A percentile compares a stretch with the other conserved stretches of the same genome.
These are phyloP conservation scores for Pygmarrhopalites habei DNA, from an alignment of 1,140 invertebrate genomes.

Conservation along the genomic window DNA sequence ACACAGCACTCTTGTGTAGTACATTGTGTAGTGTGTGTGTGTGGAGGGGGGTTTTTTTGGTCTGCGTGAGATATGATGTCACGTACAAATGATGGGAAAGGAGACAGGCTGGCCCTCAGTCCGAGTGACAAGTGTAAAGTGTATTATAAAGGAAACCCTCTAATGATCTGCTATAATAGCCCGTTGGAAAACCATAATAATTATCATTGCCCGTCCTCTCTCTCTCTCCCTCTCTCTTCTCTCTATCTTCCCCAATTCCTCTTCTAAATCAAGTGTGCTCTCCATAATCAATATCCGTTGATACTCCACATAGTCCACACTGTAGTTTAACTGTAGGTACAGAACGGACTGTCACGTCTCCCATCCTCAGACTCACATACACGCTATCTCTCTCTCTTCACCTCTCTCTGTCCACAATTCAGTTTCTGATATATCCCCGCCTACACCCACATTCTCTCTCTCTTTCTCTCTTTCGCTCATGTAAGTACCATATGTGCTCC, in stretches of 20 bases:
- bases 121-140: constrained; percentile 26
- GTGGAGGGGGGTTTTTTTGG: constrained; percentile 1
- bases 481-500: too few relatives aligned
- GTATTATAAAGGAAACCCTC: constrained; percentile 22
- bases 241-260: neutral
- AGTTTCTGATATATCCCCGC: too few relatives aligned
- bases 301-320: too few relatives aligned
- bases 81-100: constrained; percentile 31
- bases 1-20: too few relatives aligned
- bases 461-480: too few relatives aligned
- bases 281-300: neutral
- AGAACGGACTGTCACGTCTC: too few relatives aligned
- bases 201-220: constrained; percentile 18
- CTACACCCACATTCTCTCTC: too few relatives aligned
- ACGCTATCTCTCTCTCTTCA: neutral
- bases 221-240: neutral
- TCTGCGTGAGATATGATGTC: constrained; percentile 23
- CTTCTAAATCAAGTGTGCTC: constrained; percentile 6
- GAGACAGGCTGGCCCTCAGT: constrained; percentile 10
- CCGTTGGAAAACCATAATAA: constrained; percentile 20
- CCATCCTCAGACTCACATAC: too few relatives aligned
- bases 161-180: constrained; percentile 30
- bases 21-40: neutral
- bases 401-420: too few relatives aligned
- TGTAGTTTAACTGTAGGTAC: too few relatives aligned